phyloP scores from a whole-genome alignment of 92 coral and sea anemone species.

The Zoanthus solanderi region DNA sequence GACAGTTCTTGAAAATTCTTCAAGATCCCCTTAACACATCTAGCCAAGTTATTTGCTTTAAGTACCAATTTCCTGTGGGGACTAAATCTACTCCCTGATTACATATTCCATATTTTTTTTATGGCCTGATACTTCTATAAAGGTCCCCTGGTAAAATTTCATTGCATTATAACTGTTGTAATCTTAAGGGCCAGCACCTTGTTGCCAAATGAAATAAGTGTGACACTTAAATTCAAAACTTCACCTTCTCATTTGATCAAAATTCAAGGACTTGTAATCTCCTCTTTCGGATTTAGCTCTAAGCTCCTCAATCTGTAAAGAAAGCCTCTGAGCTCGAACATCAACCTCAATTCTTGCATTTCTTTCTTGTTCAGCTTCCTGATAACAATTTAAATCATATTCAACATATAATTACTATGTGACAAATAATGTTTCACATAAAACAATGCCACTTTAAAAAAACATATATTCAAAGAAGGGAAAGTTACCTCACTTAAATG shows the following conservation, averaged over 20 bases:
- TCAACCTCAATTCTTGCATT: conserved; percentile 87
- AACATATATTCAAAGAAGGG: too few species aligned
- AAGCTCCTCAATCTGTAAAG: conserved; percentile 85
- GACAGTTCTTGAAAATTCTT: too few species aligned
- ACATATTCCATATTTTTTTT: too few species aligned
- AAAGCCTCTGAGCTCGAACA: conserved; percentile 82
- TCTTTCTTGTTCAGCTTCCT: conserved; percentile 94
- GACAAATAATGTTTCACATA: background rate
- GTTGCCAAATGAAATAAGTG: background rate
- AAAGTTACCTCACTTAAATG: too few species aligned
- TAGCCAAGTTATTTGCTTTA: too few species aligned
- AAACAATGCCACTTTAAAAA: background rate
- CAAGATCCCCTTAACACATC: too few species aligned
- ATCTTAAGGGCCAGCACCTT: background rate
- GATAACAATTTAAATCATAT: background rate
- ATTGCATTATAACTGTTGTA: too few species aligned
- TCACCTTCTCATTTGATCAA: conserved; percentile 90
- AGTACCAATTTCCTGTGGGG: too few species aligned
- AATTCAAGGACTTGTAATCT: conserved; percentile 86
- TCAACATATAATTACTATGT: background rate
- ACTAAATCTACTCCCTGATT: too few species aligned
- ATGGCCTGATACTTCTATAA: too few species aligned
- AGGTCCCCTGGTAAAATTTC: too few species aligned
- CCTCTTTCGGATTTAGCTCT: conserved; percentile 78
- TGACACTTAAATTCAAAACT: background rate